Conservation (phyloP, 1,140 invertebrate species). For the Adoxophyes honmai region DNA sequence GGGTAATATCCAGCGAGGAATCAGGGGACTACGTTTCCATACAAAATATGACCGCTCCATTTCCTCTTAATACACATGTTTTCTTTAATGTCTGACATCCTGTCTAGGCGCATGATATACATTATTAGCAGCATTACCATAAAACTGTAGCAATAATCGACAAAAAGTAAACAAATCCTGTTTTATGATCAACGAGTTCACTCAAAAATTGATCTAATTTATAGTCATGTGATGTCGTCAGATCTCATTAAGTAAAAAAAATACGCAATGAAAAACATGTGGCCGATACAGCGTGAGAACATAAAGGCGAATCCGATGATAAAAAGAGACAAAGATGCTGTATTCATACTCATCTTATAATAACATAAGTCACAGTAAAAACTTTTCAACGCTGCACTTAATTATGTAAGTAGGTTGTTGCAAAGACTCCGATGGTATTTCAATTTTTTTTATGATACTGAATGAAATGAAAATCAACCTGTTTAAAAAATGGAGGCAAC, state of each 20-base stretch:
- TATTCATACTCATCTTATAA: neutral
- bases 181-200: conserved; percentile 60
- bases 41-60: too few relatives aligned
- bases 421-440: too few relatives aligned
- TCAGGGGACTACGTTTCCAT: too few relatives aligned
- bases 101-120: neutral
- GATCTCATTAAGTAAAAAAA: conserved; percentile 59
- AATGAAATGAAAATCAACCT: too few relatives aligned
- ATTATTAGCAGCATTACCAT: conserved; percentile 1
- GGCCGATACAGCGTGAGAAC: conserved; percentile 58
- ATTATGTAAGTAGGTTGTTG: too few relatives aligned
- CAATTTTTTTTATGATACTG: too few relatives aligned
- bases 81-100: neutral
- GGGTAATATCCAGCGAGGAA: too few relatives aligned
- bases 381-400: too few relatives aligned
- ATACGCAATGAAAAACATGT: conserved; percentile 64
- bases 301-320: conserved; percentile 47
- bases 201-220: conserved; percentile 65
- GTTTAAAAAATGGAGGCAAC: too few relatives aligned
- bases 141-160: conserved; percentile 35
- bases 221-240: conserved; percentile 60
- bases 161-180: conserved; percentile 63
- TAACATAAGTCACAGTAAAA: neutral
- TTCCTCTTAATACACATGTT: too few relatives aligned
- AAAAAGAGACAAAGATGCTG: conserved; percentile 41